phyloP scores from a whole-genome alignment of 2,797 vertebrate species.

The Pagetopsis macropterus region DNA sequence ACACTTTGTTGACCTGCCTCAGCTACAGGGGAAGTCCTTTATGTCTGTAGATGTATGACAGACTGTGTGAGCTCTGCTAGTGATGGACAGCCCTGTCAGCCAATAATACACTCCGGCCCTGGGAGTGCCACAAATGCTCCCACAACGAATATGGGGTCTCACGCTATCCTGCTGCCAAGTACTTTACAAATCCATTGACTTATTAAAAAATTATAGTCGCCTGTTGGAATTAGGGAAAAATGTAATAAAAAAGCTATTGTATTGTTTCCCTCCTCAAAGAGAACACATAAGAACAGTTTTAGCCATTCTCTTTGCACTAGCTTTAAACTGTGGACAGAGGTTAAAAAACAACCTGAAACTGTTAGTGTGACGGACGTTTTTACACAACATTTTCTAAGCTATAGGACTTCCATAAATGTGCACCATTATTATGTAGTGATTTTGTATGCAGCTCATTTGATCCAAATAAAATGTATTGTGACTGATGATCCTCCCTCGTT shows the following conservation, averaged over 20 bases:
- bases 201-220: neutral
- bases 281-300: neutral
- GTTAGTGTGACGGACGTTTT: neutral
- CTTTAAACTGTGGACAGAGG: neutral
- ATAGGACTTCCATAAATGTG: neutral
- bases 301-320: neutral
- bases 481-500: conserved; percentile 35
- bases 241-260: neutral
- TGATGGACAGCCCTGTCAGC: too few relatives aligned
- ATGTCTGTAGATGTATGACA: too few relatives aligned
- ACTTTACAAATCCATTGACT: too few relatives aligned
- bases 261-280: neutral
- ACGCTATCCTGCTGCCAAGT: too few relatives aligned
- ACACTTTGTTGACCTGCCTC: too few relatives aligned
- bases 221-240: neutral
- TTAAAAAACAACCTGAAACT: neutral
- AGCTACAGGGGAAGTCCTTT: too few relatives aligned
- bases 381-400: neutral
- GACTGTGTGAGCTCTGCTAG: too few relatives aligned
- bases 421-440: neutral
- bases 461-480: conserved; percentile 29
- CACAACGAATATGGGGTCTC: too few relatives aligned
- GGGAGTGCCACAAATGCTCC: too few relatives aligned
- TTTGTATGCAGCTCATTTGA: conserved; percentile 15
- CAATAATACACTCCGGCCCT: too few relatives aligned